A percentile compares a stretch with the other conserved stretches of the same genome.
Evolutionary conservation across 92 coral and sea anemone genomes (phyloP).

Genomic region (Zoanthus solanderi): DNA sequence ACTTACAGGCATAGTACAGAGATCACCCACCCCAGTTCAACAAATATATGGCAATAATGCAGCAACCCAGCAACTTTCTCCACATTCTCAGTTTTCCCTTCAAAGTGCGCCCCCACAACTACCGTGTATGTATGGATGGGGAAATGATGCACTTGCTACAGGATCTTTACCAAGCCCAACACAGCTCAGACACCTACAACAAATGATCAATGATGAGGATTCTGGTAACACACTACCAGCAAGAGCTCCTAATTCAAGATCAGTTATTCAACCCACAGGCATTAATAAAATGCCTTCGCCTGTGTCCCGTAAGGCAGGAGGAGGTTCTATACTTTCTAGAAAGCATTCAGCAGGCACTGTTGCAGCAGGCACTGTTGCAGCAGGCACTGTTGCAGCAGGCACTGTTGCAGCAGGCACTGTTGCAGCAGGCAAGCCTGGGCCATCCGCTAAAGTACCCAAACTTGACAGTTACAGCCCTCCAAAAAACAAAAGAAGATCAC

Average conservation of each 20-base stretch:
- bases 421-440: not conserved
- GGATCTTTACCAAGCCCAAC: conserved; percentile 38
- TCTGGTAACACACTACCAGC: conserved; percentile 4
- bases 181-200: conserved; percentile 34
- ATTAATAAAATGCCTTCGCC: conserved; percentile 26
- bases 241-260: conserved; percentile 26
- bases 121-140: conserved; percentile 48
- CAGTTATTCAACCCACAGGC: conserved; percentile 44
- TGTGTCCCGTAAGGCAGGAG: conserved; percentile 13
- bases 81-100: conserved; percentile 27
- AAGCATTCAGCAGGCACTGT: conserved; percentile 7
- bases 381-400: not conserved
- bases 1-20: conserved; percentile 42
- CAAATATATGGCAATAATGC: conserved; percentile 13
- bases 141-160: not conserved
- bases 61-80: conserved; percentile 18
- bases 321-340: not conserved
- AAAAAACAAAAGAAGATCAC: not conserved
- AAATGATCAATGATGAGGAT: conserved; percentile 24
- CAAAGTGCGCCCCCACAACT: conserved; percentile 28
- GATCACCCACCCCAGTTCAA: conserved; percentile 53
- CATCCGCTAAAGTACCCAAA: conserved; percentile 28
- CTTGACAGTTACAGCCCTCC: conserved; percentile 29
- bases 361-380: not conserved
- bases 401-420: not conserved